These are phyloP conservation scores for Orcinus orca DNA, from an alignment of 2,113 vertebrate species.

Conservation along the genomic window DNA sequence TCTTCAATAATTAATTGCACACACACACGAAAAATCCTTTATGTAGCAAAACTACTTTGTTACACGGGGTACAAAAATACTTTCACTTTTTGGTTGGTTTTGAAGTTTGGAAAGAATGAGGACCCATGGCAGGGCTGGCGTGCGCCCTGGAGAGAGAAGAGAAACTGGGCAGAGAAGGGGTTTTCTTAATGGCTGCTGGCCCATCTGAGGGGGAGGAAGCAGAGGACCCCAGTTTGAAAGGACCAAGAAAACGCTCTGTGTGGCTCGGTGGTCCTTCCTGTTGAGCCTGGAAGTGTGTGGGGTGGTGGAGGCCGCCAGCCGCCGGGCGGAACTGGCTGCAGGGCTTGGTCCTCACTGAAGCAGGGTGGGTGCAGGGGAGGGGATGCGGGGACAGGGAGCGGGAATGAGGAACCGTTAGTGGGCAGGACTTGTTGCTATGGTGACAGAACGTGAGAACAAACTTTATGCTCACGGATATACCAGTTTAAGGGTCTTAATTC, in stretches of 20 bases:
- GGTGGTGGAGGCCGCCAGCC: neutral
- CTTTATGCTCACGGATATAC: slow-evolving; percentile 82
- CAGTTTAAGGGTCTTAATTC: slow-evolving; percentile 84
- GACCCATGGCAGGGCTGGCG: slow-evolving; percentile 74
- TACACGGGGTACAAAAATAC: slow-evolving; percentile 90
- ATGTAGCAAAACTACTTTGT: slow-evolving; percentile 91
- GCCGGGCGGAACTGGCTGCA: accelerated
- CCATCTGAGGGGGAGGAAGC: slow-evolving; percentile 51
- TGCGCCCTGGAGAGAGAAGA: slow-evolving; percentile 55
- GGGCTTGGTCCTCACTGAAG: neutral
- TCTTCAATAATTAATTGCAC: slow-evolving; percentile 87
- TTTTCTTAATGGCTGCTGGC: slow-evolving; percentile 59
- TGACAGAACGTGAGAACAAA: slow-evolving; percentile 83
- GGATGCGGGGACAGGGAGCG: slow-evolving; percentile 8
- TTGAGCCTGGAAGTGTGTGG: neutral
- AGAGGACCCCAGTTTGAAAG: slow-evolving; percentile 60
- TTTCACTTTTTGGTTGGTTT: slow-evolving; percentile 82
- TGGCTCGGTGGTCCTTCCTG: neutral
- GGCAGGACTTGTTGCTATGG: slow-evolving; percentile 81
- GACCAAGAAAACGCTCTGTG: slow-evolving; percentile 65
- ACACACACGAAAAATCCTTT: slow-evolving; percentile 85
- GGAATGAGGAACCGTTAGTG: slow-evolving; percentile 61
- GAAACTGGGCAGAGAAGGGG: neutral
- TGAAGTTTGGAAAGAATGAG: slow-evolving; percentile 81
- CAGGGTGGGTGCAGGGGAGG: neutral